Evolutionary conservation across 2,888 invertebrate genomes (phyloP).

Genomic region (Ochropacha duplaris): DNA sequence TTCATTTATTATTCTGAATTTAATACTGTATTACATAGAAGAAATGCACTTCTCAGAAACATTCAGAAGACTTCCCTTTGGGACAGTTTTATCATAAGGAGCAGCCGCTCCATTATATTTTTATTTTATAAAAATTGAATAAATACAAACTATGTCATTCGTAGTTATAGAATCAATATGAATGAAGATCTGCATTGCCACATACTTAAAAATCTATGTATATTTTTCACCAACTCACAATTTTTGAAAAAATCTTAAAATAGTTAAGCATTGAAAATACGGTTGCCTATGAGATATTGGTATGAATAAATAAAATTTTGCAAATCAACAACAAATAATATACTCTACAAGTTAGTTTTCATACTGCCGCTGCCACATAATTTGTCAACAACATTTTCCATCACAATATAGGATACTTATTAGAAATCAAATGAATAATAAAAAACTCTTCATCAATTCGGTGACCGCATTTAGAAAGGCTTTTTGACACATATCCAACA

Average conservation of each 20-base stretch:
- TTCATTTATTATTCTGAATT: conserved; percentile 85
- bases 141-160: conserved; percentile 70
- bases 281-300: conserved; percentile 70
- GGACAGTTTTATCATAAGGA: conserved; percentile 73
- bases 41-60: conserved; percentile 95
- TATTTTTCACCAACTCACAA: conserved; percentile 78
- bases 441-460: conserved; percentile 67
- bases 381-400: conserved; percentile 81
- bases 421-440: conserved; percentile 66
- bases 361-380: conserved; percentile 77
- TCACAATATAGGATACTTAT: conserved; percentile 69
- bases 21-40: conserved; percentile 96
- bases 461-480: conserved; percentile 80
- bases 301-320: conserved; percentile 80
- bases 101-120: conserved; percentile 57
- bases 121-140: conserved; percentile 50
- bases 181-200: conserved; percentile 83
- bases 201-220: conserved; percentile 83
- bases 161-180: conserved; percentile 69
- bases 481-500: conserved; percentile 82
- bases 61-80: conserved; percentile 91
- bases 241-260: conserved; percentile 64
- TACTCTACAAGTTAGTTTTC: conserved; percentile 63
- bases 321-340: conserved; percentile 80
- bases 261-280: conserved; percentile 72